A percentile compares a stretch with the other conserved stretches of the same genome.
Evolutionary conservation across 1,140 invertebrate species (phyloP).

Genomic region (Dinoponera quadriceps): DNA sequence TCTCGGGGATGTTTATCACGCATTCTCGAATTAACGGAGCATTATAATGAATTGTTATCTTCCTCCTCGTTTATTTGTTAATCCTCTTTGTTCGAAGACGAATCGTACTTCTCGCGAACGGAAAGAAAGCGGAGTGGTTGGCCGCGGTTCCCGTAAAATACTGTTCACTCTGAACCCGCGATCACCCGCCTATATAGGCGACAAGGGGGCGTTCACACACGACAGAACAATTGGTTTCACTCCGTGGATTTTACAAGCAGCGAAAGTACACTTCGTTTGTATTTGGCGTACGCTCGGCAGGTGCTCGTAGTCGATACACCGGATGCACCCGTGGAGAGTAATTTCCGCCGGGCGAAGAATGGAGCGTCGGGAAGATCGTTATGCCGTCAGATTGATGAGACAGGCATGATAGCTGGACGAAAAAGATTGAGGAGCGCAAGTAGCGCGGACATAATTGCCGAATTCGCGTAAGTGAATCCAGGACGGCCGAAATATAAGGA

Average conservation of each 20-base stretch:
- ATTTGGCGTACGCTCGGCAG: slow-evolving; percentile 38
- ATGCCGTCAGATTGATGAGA: slow-evolving; percentile 56
- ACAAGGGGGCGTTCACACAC: slow-evolving; percentile 78
- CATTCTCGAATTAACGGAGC: slow-evolving; percentile 1
- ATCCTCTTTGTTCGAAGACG: background rate
- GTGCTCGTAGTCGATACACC: slow-evolving; percentile 76
- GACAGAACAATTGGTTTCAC: slow-evolving; percentile 84
- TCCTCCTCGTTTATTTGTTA: too few species aligned
- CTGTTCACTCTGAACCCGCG: slow-evolving; percentile 73
- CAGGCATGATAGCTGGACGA: background rate
- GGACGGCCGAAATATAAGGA: slow-evolving; percentile 14
- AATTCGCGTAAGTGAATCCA: slow-evolving; percentile 24
- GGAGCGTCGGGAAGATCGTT: slow-evolving; percentile 54
- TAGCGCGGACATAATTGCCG: slow-evolving; percentile 43
- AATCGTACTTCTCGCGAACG: background rate
- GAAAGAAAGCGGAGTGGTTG: slow-evolving; percentile 6
- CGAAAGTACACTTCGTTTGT: slow-evolving; percentile 80
- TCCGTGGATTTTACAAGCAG: slow-evolving; percentile 77
- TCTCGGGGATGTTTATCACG: background rate
- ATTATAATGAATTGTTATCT: background rate
- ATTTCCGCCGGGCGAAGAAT: slow-evolving; percentile 67
- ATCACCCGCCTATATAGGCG: slow-evolving; percentile 80
- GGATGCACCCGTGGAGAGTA: slow-evolving; percentile 79
- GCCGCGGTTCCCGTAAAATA: slow-evolving; percentile 72
- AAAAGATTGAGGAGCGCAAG: slow-evolving; percentile 42